Evolutionary conservation across 2,888 invertebrate genomes (phyloP), one percentile per base, ranked within the genome.

Genomic region (Plutella xylostella): DNA sequence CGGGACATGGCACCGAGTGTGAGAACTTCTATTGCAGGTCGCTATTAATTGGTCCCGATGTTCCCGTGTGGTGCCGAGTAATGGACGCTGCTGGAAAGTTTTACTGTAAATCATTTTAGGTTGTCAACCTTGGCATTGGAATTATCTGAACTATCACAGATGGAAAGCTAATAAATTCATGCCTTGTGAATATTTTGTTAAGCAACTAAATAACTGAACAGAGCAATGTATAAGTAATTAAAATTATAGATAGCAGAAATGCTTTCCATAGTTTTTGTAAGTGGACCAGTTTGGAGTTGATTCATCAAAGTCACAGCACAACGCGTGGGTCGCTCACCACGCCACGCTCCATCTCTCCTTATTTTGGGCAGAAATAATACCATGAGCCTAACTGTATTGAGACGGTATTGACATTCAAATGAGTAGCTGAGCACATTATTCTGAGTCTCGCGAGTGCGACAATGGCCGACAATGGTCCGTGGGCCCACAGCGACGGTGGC

Each of bases 351-450:
- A 43, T 43, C 37, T 47, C 50, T 49, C 56, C 57, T 63, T 72
- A 68, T 68, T 35, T 71, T 75, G 69, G 64, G 67, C 72, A 73
- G 68, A 73, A 72, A 79, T 78, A 80, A 72, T 64, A 64, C 67
- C 65, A 70, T 60, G 65, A 56, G 48, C 57, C 54, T 73, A 70
- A 77, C 79, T 74, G 78, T 77, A 75, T 74, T 75, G 70, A 64
- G 61, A 51, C 46, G 53, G 66, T 64, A 76, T 82, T 79, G 71
- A 79, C 72, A 82, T 82, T 78, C 67, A 78, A 82, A 82, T 82
- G 77, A 79, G 80, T 77, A 80, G 80, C 79, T 52, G 42, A n/a
- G n/a, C n/a, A n/a, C n/a, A n/a, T n/a, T n/a, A 7, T 14, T 4
- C 28, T 11, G 28, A 9, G 7, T 11, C 11, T 6, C 28, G 28